Evolutionary conservation across 2,888 invertebrate genomes (phyloP).

Genomic region (Agrochola lychnidis): DNA sequence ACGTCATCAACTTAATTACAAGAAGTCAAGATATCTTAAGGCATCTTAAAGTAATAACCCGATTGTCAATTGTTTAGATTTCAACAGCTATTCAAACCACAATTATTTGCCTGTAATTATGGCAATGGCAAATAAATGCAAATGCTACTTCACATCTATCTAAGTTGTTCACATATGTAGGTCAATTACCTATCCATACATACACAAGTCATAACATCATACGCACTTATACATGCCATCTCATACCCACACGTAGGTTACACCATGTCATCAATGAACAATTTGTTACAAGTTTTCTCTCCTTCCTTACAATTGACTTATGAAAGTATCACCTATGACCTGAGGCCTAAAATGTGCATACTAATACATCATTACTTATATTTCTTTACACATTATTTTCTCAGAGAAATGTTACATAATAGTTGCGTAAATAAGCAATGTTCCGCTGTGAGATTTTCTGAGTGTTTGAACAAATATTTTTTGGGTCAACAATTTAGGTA

Average conservation of each 20-base stretch:
- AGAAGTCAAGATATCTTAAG: neutral
- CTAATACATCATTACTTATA: constrained; percentile 23
- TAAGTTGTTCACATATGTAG: constrained; percentile 14
- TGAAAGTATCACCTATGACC: constrained; percentile 45
- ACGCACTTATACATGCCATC: neutral
- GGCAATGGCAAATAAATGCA: constrained; percentile 8
- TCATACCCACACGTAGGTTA: constrained; percentile 1
- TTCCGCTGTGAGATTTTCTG: constrained; percentile 27
- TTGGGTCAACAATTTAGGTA: constrained; percentile 46
- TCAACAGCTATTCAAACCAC: neutral
- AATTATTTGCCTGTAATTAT: constrained; percentile 9
- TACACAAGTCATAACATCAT: constrained; percentile 16
- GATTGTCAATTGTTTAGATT: constrained; percentile 7
- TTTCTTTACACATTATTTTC: constrained; percentile 39
- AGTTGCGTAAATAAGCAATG: constrained; percentile 37
- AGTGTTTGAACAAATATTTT: constrained; percentile 48
- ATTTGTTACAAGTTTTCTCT: constrained; percentile 47
- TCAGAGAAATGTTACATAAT: constrained; percentile 33
- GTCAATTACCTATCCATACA: constrained; percentile 27
- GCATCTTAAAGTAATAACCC: no score
- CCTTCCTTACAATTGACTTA: constrained; percentile 35
- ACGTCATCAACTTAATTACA: neutral
- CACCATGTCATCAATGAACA: constrained; percentile 34
- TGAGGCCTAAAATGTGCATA: constrained; percentile 25
- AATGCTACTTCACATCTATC: neutral